These are phyloP conservation scores for Sus scrofa DNA, from an alignment of 2,113 vertebrate genomes.

Conservation along the genomic window T2T-Sscrofa CM000820.6:32535501-32536000, in stretches of 20 bases:
- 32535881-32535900: not conserved
- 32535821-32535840: not conserved
- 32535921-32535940: not conserved
- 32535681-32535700: not conserved
- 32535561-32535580: not conserved
- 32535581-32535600: not conserved
- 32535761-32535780: not conserved
- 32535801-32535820: not conserved
- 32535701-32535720: not conserved
- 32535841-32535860: not conserved
- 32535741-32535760: not conserved
- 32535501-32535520: not conserved
- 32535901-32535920: not conserved
- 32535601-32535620: not conserved
- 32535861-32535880: constrained; percentile 11
- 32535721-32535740: not conserved
- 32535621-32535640: not conserved
- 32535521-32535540: not conserved
- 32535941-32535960: not conserved
- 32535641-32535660: not conserved
- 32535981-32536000: not conserved
- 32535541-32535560: not conserved
- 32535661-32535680: not conserved
- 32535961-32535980: not conserved
- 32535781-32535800: not conserved